Conservation (phyloP, 2,113 vertebrate genomes). For the Miniopterus natalensis region DNA sequence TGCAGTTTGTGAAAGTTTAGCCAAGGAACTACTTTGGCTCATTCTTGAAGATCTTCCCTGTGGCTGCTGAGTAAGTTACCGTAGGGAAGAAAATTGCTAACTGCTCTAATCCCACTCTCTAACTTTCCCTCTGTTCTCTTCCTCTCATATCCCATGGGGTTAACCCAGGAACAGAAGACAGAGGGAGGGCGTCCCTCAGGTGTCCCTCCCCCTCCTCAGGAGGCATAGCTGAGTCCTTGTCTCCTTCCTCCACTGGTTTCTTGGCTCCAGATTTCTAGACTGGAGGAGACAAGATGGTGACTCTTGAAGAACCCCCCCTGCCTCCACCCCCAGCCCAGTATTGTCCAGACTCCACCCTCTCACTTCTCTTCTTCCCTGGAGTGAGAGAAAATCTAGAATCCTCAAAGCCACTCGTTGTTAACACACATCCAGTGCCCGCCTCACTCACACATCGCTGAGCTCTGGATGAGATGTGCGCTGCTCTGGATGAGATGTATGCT, state of each 20-base stretch:
- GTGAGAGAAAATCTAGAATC: background rate
- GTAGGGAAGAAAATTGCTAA: background rate
- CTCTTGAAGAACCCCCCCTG: background rate
- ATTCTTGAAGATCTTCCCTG: background rate
- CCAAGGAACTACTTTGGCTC: background rate
- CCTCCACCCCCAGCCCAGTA: accelerated
- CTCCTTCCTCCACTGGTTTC: background rate
- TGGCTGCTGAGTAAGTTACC: too few species aligned
- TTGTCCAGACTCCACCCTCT: background rate
- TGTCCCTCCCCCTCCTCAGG: background rate
- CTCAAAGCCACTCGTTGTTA: background rate
- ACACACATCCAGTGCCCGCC: too few species aligned
- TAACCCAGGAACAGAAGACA: background rate
- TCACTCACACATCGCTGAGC: too few species aligned
- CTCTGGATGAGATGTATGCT: background rate
- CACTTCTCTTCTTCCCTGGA: background rate
- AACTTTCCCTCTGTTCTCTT: background rate
- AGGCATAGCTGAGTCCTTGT: background rate
- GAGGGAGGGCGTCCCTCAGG: background rate
- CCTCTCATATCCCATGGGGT: background rate
- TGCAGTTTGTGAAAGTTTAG: background rate
- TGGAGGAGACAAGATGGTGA: background rate
- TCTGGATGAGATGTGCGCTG: background rate
- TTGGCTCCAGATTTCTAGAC: background rate
- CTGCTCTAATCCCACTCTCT: background rate